A percentile compares a stretch with the other conserved stretches of the same genome.
Conservation (phyloP, 2,888 invertebrate species). For the Aphodius granarius region DNA sequence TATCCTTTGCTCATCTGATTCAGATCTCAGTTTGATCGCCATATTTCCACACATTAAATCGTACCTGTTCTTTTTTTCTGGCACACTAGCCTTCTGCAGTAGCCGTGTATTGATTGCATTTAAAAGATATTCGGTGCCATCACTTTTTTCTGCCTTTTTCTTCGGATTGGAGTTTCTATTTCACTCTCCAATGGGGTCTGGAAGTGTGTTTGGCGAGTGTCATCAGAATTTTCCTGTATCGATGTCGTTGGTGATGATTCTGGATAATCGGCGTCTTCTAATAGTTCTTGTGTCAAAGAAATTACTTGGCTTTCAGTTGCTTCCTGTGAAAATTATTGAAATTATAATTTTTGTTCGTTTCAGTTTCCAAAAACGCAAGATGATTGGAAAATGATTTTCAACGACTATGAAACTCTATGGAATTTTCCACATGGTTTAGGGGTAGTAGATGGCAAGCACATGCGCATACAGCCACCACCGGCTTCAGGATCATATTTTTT, state of each 20-base stretch:
- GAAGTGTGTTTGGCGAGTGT: neutral
- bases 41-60: slow-evolving; percentile 22
- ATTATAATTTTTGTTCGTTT: slow-evolving; percentile 1
- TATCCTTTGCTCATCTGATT: slow-evolving; percentile 23
- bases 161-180: neutral
- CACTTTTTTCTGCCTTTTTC: slow-evolving; percentile 3
- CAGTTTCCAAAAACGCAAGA: slow-evolving; percentile 14
- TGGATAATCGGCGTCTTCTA: neutral
- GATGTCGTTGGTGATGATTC: neutral
- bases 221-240: neutral
- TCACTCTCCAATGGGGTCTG: neutral
- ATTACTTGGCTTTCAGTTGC: neutral
- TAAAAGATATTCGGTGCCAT: neutral
- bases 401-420: slow-evolving; percentile 30
- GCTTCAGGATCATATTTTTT: slow-evolving; percentile 7
- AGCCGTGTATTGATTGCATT: neutral
- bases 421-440: slow-evolving; percentile 30
- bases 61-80: slow-evolving; percentile 20
- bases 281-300: no score
- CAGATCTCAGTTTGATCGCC: slow-evolving; percentile 20
- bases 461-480: slow-evolving; percentile 14
- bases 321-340: neutral
- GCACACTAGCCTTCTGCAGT: slow-evolving; percentile 1
- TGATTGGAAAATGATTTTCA: slow-evolving; percentile 27
- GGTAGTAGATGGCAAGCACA: slow-evolving; percentile 32